These are phyloP conservation scores for Andrena camellia DNA, from an alignment of 2,888 invertebrate genomes.

Conservation along the genomic window DNA sequence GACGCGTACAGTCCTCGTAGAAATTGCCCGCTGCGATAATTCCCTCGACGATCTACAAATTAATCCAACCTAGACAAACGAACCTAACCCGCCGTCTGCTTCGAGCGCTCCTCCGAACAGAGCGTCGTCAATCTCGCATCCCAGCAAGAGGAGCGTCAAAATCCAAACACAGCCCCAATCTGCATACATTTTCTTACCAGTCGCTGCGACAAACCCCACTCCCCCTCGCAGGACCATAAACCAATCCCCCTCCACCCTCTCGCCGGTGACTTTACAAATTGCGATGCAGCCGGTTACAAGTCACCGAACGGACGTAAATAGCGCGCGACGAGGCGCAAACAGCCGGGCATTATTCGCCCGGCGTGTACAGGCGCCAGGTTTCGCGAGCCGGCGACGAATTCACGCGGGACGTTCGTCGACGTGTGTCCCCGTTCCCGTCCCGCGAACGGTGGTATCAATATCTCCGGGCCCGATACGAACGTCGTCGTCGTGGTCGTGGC, in stretches of 20 bases:
- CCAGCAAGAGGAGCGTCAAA: constrained; percentile 24
- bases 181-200: constrained; percentile 55
- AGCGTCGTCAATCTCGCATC: constrained; percentile 11
- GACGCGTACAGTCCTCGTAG: constrained; percentile 30
- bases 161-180: constrained; percentile 54
- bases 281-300: constrained; percentile 44
- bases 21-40: constrained; percentile 8
- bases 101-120: not conserved
- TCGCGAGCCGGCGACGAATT: constrained; percentile 26
- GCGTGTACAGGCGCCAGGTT: constrained; percentile 12
- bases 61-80: constrained; percentile 1
- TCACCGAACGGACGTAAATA: constrained; percentile 50
- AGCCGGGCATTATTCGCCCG: constrained; percentile 24
- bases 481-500: constrained; percentile 12
- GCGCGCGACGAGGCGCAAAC: constrained; percentile 32
- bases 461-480: constrained; percentile 7
- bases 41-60: constrained; percentile 16
- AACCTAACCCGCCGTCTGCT: not conserved
- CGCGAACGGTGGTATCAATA: constrained; percentile 3
- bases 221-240: constrained; percentile 33
- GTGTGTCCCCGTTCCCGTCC: not conserved
- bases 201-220: constrained; percentile 7
- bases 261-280: constrained; percentile 52
- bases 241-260: constrained; percentile 25
- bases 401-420: not conserved